Base-by-base conservation (phyloP, 2,113 vertebrate species). In the Elephantulus edwardii region DNA sequence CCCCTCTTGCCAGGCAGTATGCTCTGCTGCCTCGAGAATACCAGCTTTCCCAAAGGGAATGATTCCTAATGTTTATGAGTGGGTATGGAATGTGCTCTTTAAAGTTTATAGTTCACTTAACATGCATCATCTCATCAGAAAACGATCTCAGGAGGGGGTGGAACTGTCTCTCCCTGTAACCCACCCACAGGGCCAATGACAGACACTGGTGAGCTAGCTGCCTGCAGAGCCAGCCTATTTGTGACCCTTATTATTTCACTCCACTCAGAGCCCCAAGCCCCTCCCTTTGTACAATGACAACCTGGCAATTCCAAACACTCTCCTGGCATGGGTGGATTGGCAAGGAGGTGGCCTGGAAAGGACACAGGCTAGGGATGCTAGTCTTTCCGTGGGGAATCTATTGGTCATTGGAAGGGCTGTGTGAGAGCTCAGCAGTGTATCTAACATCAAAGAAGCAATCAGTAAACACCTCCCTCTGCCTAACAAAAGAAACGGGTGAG, bases 21-120 rank as follows among this genome's bases (percentile, higher is more conserved):
- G 33, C 66, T 94, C 83, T 74, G 40, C 19, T 79, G 85, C 86
- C 71, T 62, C 5, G 52, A 78, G 62, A 90, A 62, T 30, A 93
- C 60, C 83, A 90, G 83, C 50, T 94, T 80, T 91, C 90, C 95
- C 92, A 92, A 93, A 92, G 85, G 85, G 83, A 91, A 86, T n/a
- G 71, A 62, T 68, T 90, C 80, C 90, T 77, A 35, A 74, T 93
- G 86, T 93, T 93, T 84, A 58, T 88, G 84, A 89, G 89, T 91
- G 46, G 88, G 83, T 48, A 80, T 91, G 93, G 91, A 95, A 95
- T 93, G 95, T 83, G 72, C 93, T 95, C 94, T 95, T 94, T 78
- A 93, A 94, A 88, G 88, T 94, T 95, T 96, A 93, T 86, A 91
- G 86, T 33, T 92, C 94, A 90, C 92, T 95, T 91, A 93, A 74